Evolutionary conservation across 1,140 invertebrate species (phyloP), one percentile per base, ranked within the genome.

Genomic region (Monochamus saltuarius): DNA sequence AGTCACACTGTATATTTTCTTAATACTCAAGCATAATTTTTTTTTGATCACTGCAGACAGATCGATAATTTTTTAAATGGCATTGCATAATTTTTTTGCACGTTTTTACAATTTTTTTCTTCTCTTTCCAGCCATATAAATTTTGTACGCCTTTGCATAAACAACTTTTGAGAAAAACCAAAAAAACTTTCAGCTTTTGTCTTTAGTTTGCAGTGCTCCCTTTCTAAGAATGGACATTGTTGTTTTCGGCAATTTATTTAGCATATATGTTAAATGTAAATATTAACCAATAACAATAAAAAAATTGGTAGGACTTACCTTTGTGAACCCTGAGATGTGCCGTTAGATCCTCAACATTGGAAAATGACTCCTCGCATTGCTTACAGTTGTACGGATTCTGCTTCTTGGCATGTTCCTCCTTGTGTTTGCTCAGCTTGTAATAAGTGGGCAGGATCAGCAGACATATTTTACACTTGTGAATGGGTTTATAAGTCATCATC

Each of bases 301-400:
- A 36, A 14, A 51, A 13, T 22, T 3, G 22, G 22, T 22, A 29
- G 22, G 22, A 56, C 54, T 62, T 53, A 72, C 70, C 68, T 61
- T 65, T 65, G 35, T 72, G 69, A 13, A 40, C 43, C 37, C 70
- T 59, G 0, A 72, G 51, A 67, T 70, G 68, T 11, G 66, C 68
- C 34, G 55, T 56, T n/a, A 68, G 50, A 37, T 56, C 56, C 11
- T 69, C 68, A 0, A 71, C 53, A 37, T 62, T 60, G 1, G 54
- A 46, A 47, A 66, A 67, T n/a, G 51, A 59, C 0, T 47, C 51
- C 4, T 54, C 52, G 17, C 69, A 71, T 9, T 68, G 43, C 19
- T 61, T 45, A 50, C 69, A 72, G 13, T 60, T 40, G 29, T 69
- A 69, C 1, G 64, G 67, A 36, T 64, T 57, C 11, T 58, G 34